Percentiles rank a stretch among this genome's conserved stretches.
Evolutionary conservation across 1,140 invertebrate genomes (phyloP).

Genomic region (Globodera rostochiensis): DNA sequence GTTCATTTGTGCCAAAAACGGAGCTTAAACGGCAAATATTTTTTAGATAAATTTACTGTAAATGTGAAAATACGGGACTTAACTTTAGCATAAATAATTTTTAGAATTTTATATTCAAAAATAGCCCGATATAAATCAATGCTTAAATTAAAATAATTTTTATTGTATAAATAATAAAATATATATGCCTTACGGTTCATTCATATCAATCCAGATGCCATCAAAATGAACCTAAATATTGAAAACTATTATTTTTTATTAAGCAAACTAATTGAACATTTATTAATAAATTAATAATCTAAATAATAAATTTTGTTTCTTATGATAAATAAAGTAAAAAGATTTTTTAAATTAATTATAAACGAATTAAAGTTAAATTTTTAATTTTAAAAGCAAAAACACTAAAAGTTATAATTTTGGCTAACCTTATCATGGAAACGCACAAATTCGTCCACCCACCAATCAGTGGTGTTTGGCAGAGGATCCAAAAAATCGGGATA

Average conservation of each 20-base stretch:
- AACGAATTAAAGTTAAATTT: too few relatives aligned
- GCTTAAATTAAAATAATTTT: too few relatives aligned
- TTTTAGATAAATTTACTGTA: too few relatives aligned
- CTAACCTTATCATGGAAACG: conserved; percentile 33
- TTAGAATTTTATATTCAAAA: conserved; percentile 11
- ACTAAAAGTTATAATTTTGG: neutral
- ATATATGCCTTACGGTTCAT: conserved; percentile 55
- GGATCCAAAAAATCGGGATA: conserved; percentile 65
- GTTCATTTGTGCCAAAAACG: conserved; percentile 24
- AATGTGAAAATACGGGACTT: too few relatives aligned
- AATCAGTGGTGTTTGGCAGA: conserved; percentile 35
- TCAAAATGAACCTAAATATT: conserved; percentile 41
- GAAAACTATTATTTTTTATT: too few relatives aligned
- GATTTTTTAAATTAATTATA: neutral
- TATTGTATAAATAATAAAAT: too few relatives aligned
- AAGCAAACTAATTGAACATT: too few relatives aligned
- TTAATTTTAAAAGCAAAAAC: too few relatives aligned
- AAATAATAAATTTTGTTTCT: too few relatives aligned
- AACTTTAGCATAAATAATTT: conserved; percentile 32
- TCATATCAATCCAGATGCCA: conserved; percentile 57
- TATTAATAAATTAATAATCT: too few relatives aligned
- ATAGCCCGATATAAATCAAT: too few relatives aligned
- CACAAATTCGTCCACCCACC: conserved; percentile 52
- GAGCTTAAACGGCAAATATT: neutral
- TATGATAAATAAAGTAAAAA: neutral